Conservation (phyloP, 2,113 vertebrate genomes). For the Zosterops japonicus region DNA sequence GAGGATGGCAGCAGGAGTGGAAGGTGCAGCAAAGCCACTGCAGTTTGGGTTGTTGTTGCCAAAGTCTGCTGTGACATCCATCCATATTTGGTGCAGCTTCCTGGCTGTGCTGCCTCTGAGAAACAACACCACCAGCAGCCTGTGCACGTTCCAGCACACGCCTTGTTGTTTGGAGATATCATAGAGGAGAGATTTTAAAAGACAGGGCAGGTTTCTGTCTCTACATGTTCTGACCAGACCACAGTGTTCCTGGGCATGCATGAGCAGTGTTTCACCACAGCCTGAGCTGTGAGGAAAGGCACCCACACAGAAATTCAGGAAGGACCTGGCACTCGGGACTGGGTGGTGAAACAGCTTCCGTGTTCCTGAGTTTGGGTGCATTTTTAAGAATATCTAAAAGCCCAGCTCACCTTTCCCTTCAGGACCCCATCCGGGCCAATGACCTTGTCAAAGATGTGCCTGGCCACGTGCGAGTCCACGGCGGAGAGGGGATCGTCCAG, state of each 20-base stretch:
- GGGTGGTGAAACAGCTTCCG: not conserved
- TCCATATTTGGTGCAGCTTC: not conserved
- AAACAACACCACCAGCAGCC: not conserved
- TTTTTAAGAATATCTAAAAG: not conserved
- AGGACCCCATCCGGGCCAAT: constrained; percentile 90
- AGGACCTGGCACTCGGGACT: not conserved
- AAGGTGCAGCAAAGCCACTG: not conserved
- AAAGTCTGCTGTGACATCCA: not conserved
- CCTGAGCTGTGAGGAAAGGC: not conserved
- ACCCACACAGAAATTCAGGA: not conserved
- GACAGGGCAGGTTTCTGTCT: not conserved
- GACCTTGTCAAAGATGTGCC: constrained; percentile 95
- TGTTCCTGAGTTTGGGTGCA: fast-evolving
- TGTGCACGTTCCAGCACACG: not conserved
- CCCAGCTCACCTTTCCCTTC: constrained; percentile 84
- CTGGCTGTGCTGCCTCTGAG: not conserved
- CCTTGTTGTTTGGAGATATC: not conserved
- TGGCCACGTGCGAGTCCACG: constrained; percentile 92
- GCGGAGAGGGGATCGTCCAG: constrained; percentile 95
- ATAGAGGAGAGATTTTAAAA: not conserved
- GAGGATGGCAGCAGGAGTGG: not conserved
- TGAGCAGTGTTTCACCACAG: not conserved
- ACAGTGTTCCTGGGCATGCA: not conserved
- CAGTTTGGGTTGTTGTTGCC: not conserved
- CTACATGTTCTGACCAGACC: not conserved